Base-by-base conservation (phyloP, 1,140 invertebrate genomes). In the Drosophila takahashii region DNA sequence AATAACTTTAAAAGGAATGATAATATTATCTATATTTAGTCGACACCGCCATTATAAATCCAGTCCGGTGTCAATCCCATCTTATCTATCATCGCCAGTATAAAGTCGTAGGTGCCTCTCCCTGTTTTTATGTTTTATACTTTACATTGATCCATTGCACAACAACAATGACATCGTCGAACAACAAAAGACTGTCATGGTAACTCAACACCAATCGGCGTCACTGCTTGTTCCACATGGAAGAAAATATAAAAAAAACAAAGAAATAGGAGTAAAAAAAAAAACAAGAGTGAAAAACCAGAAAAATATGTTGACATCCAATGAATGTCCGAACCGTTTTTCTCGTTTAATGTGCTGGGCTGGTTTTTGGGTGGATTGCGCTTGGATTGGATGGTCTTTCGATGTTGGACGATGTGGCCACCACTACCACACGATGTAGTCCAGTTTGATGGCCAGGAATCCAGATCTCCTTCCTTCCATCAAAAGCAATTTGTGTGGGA, bases 241-340 rank as follows among this genome's bases (percentile, higher is more conserved):
- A 45, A 51, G 42, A 62, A 44, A 16, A 27, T 27, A 56, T 2
- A 22, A 22, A 22, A 57, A 54, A 37, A 52, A 61, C 53, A 73
- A 73, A 53, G 32, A 71, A 70, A 60, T 45, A 45, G 15, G 27
- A 71, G 59, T 62, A 64, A 22, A 8, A 45, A 41, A 16, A 41
- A 65, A 37, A 65, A 65, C 32, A 66, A 52, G 3, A 54, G 47
- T 37, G 37, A 51, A 70, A 74, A 41, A 64, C 37, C 48, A 73
- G 70, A 73, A 62, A 85, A 86, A 76, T 86, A 85, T 81, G 79
- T 87, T 81, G 81, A 86, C 81, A 86, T 86, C 80, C 61, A 87
- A 86, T 86, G 75, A 86, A 83, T 86, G 70, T 80, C 60, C 80
- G 39, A 59, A 70, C 41, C 27, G 66, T 57, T 70, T 70, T 70